These are phyloP conservation scores for Mycalesis mineus DNA, from an alignment of 2,888 invertebrate genomes.

Conservation along the genomic window DNA sequence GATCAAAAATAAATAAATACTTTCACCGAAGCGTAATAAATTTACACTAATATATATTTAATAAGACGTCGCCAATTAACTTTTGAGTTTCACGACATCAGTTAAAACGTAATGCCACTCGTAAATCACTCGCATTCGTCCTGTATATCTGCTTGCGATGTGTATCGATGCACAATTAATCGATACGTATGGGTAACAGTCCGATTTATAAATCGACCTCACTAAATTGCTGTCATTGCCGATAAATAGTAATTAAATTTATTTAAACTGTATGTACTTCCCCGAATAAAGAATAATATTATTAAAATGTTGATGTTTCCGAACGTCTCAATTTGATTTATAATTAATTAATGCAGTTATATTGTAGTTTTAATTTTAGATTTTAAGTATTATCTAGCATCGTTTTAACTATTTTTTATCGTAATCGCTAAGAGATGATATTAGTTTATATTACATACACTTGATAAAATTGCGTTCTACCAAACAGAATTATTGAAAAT, in stretches of 20 bases:
- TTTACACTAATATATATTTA: constrained; percentile 22
- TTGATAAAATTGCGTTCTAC: no score
- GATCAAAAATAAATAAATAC: constrained; percentile 15
- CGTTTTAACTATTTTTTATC: no score
- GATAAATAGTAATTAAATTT: neutral
- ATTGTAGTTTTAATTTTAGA: no score
- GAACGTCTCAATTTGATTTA: no score
- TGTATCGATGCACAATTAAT: constrained; percentile 55
- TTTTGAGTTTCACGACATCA: constrained; percentile 55
- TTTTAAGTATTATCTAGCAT: no score
- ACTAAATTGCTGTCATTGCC: constrained; percentile 13
- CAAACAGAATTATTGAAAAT: neutral
- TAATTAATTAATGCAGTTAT: no score
- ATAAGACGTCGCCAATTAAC: constrained; percentile 59
- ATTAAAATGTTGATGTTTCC: neutral
- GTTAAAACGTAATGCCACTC: constrained; percentile 50
- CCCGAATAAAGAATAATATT: neutral
- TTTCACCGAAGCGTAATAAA: constrained; percentile 10
- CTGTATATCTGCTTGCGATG: constrained; percentile 43
- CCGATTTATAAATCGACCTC: neutral
- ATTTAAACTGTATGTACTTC: neutral
- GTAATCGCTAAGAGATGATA: no score
- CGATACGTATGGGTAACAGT: constrained; percentile 29
- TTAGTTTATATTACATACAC: no score
- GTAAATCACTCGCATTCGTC: constrained; percentile 53